Percentiles rank a stretch among this genome's conserved stretches.
Conservation (phyloP, 2,113 vertebrate species). For the Solenodon paradoxus region DNA sequence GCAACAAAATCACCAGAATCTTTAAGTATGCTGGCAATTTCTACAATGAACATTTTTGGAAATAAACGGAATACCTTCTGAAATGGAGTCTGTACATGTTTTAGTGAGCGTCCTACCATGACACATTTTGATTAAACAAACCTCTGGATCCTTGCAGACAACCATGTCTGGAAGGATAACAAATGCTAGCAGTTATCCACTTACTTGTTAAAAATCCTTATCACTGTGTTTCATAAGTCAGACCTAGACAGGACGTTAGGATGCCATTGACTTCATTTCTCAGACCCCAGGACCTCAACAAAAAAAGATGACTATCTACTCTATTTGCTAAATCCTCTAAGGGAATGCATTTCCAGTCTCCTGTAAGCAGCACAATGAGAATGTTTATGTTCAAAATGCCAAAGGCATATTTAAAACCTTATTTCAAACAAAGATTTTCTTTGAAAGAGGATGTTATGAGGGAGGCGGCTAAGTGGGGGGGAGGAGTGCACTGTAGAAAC, state of each 20-base stretch:
- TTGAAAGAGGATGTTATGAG: neutral
- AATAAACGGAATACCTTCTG: neutral
- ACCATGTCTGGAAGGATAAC: neutral
- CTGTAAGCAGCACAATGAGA: neutral
- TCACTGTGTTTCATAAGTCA: neutral
- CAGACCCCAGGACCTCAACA: neutral
- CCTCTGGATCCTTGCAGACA: neutral
- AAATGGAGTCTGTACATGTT: neutral
- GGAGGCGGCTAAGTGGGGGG: neutral
- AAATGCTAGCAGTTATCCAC: neutral
- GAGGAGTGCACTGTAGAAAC: neutral
- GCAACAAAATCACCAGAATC: neutral
- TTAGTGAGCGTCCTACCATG: neutral
- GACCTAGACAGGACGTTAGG: neutral
- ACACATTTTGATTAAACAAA: neutral
- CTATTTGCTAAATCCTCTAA: neutral
- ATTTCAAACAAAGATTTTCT: slow-evolving; percentile 53
- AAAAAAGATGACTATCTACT: neutral
- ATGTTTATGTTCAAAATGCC: slow-evolving; percentile 41
- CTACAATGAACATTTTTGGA: neutral
- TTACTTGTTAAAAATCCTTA: neutral
- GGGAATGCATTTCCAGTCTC: neutral
- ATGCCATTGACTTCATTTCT: neutral
- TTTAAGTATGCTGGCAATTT: neutral
- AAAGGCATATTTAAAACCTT: slow-evolving; percentile 39